These are phyloP conservation scores for Myotis planiceps DNA, from an alignment of 2,797 vertebrate genomes.

Conservation along the genomic window DNA sequence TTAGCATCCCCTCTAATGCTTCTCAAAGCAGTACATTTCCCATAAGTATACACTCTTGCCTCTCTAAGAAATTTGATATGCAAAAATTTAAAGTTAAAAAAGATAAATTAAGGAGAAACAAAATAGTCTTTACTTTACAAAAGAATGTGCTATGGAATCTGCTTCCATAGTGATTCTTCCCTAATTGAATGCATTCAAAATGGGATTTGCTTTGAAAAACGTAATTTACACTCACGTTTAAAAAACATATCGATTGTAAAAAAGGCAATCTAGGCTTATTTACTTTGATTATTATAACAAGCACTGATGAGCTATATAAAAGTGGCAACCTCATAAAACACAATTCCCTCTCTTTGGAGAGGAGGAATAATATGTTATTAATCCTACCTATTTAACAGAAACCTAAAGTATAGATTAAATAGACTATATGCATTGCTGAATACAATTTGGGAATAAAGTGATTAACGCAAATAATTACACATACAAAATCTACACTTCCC, in stretches of 20 bases:
- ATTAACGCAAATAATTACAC: background rate
- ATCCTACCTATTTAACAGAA: constrained; percentile 53
- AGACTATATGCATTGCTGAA: background rate
- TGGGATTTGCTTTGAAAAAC: constrained; percentile 54
- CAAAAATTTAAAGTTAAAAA: constrained; percentile 17
- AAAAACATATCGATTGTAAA: constrained; percentile 46
- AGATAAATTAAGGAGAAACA: background rate
- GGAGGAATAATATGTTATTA: background rate
- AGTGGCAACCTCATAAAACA: constrained; percentile 37
- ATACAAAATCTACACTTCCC: constrained; percentile 25
- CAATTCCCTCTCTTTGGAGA: background rate
- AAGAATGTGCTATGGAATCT: background rate
- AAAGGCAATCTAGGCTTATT: constrained; percentile 46
- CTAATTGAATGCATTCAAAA: constrained; percentile 57
- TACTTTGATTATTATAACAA: constrained; percentile 62
- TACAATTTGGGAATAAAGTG: constrained; percentile 17
- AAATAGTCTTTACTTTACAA: constrained; percentile 39
- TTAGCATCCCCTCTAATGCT: background rate
- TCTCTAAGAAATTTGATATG: background rate
- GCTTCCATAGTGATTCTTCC: constrained; percentile 6
- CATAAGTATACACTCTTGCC: background rate
- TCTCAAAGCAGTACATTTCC: background rate
- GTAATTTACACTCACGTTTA: constrained; percentile 24
- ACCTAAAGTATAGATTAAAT: background rate
- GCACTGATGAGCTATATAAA: constrained; percentile 25